Evolutionary conservation across 1,140 invertebrate species (phyloP).

Genomic region (Aphelenchoides avenae): DNA sequence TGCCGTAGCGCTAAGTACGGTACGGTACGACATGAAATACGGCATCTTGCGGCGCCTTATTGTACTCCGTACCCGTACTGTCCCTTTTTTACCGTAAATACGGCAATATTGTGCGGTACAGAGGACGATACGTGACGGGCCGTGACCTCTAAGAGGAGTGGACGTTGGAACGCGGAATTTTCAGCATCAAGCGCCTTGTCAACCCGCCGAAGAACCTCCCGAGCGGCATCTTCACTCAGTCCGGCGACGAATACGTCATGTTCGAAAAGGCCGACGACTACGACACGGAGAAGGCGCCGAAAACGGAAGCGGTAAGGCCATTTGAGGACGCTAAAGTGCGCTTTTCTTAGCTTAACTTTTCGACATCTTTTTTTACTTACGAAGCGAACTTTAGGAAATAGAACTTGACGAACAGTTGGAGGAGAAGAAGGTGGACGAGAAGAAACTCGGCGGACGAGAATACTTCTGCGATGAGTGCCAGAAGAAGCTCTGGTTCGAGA

Average conservation of each 20-base stretch:
- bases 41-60: too few species aligned
- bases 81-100: too few species aligned
- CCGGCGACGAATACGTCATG: slow-evolving; percentile 8
- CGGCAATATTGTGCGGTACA: too few species aligned
- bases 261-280: background rate
- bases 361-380: background rate
- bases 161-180: slow-evolving; percentile 16
- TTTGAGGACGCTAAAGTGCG: background rate
- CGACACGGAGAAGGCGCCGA: background rate
- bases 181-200: slow-evolving; percentile 27
- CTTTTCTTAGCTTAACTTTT: background rate
- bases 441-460: slow-evolving; percentile 20
- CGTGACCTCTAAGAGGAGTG: too few species aligned
- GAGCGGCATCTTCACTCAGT: slow-evolving; percentile 27
- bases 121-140: too few species aligned
- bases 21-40: too few species aligned
- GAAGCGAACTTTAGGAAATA: slow-evolving; percentile 23
- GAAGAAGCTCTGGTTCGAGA: slow-evolving; percentile 27
- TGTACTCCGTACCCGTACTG: too few species aligned
- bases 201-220: slow-evolving; percentile 33
- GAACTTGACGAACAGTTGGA: slow-evolving; percentile 26
- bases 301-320: background rate
- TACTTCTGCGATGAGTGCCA: slow-evolving; percentile 31
- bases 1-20: too few species aligned
- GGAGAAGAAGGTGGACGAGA: slow-evolving; percentile 9